Base-by-base conservation (phyloP, 2,797 vertebrate genomes). In the Manis javanica region DNA sequence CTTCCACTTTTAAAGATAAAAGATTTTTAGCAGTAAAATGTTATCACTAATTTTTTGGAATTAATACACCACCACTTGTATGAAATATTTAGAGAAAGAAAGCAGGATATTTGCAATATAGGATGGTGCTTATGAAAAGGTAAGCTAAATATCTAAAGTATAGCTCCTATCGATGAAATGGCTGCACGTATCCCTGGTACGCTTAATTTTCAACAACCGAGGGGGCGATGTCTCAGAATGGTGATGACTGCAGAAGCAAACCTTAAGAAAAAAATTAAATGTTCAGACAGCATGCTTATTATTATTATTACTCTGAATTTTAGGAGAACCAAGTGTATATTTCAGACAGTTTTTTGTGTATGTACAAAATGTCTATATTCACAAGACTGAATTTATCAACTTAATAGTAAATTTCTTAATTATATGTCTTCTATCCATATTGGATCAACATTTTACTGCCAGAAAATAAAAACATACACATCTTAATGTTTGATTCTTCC, bases 291-390 rank as follows among this genome's bases (percentile, higher is more conserved):
- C 14, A 79, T 68, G 34, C 29, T 86, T 96, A 49, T 68, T 94
- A 84, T 19, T 64, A 57, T n/a, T 82, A 66, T 10, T 93, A 34
- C 89, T 94, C 71, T 81, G 94, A 66, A 92, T 77, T 90, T 51
- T 71, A 88, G 91, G 31, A 66, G 24, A 87, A 69, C 55, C 29
- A 83, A 61, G 13, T 87, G 34, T 34, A 83, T 94, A 90, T 55
- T 86, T 19, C 7, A 31, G 8, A 16, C 1, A 59, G 15, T 74
- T 83, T 83, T 82, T 64, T 46, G 83, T 42, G 9, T 31, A 84
- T 92, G 39, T 15, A 53, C 5, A 91, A 95, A 95, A 68, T 14
- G 16, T 79, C 75, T 79, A 42, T 13, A 63, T 82, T 96, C 69
- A 39, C 10, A 93, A 53, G 23, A 77, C n/a, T 83, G 21, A 68